Evolutionary conservation across 2,888 invertebrate genomes (phyloP).

Genomic region (Hypomecis punctinalis): DNA sequence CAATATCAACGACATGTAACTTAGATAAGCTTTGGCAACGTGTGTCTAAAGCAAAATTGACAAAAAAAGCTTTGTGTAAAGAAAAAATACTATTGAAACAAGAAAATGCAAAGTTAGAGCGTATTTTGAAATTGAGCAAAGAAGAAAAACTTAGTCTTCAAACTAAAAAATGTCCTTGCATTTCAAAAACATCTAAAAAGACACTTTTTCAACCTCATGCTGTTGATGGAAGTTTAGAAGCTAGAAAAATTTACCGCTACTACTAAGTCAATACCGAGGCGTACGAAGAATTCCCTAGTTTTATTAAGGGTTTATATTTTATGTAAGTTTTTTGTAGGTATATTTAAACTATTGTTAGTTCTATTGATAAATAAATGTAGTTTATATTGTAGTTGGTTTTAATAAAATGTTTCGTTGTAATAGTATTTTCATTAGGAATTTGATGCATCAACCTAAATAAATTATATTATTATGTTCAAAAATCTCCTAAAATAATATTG

Average conservation of each 20-base stretch:
- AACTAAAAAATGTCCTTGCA: constrained; percentile 58
- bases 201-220: constrained; percentile 54
- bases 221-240: constrained; percentile 65
- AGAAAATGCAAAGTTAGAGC: constrained; percentile 64
- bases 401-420: no score
- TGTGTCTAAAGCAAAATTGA: constrained; percentile 71
- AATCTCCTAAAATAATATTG: no score
- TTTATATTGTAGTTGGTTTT: no score
- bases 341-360: no score
- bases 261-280: constrained; percentile 19
- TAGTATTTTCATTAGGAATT: no score
- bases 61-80: constrained; percentile 66
- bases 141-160: constrained; percentile 54
- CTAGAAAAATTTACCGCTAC: constrained; percentile 52
- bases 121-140: constrained; percentile 52
- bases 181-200: constrained; percentile 32
- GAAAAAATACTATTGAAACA: constrained; percentile 69
- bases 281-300: not conserved
- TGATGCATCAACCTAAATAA: no score
- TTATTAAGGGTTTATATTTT: not conserved
- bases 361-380: no score
- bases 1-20: constrained; percentile 66
- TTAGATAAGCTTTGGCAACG: constrained; percentile 76
- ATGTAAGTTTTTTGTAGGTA: no score
- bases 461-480: no score